phyloP scores from a whole-genome alignment of 2,797 vertebrate genomes.

The Margarornis squamiger region DNA sequence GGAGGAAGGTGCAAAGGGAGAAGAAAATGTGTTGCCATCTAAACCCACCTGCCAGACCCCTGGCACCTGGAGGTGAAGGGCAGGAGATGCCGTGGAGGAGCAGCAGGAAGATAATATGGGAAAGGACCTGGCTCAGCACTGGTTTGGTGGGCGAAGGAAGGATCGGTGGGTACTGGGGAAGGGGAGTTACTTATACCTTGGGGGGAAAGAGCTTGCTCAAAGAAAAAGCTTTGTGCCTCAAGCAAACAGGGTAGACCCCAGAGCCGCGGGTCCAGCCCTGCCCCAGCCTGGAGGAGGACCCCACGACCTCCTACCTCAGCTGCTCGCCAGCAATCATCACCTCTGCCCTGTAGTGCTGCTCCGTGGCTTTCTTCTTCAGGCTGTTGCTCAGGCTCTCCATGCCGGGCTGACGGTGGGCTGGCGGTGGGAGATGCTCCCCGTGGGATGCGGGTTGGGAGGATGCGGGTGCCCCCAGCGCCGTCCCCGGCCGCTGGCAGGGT shows the following conservation, averaged over 20 bases:
- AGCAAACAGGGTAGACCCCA: accelerated
- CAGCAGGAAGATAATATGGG: not conserved
- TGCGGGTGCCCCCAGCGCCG: not conserved
- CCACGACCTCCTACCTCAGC: conserved; percentile 79
- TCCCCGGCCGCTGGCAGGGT: not conserved
- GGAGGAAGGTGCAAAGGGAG: not conserved
- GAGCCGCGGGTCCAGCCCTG: not conserved
- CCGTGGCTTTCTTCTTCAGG: conserved; percentile 76
- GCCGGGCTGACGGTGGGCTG: not conserved
- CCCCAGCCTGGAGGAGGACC: not conserved
- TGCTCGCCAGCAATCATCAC: conserved; percentile 91
- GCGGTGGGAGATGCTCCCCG: not conserved
- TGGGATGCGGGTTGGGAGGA: not conserved
- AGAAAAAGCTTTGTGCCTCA: not conserved
- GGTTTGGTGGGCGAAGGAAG: not conserved
- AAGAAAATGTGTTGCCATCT: not conserved
- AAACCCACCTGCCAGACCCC: not conserved
- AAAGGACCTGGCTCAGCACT: not conserved
- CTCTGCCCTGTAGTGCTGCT: conserved; percentile 83
- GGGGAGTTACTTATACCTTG: not conserved
- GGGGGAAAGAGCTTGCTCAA: not conserved
- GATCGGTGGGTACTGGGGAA: not conserved
- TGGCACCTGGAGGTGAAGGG: not conserved
- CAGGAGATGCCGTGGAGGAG: not conserved
- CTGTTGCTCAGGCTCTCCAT: conserved; percentile 79